Conservation (phyloP, 1,140 invertebrate genomes). For the Kradibia gibbosae region DNA sequence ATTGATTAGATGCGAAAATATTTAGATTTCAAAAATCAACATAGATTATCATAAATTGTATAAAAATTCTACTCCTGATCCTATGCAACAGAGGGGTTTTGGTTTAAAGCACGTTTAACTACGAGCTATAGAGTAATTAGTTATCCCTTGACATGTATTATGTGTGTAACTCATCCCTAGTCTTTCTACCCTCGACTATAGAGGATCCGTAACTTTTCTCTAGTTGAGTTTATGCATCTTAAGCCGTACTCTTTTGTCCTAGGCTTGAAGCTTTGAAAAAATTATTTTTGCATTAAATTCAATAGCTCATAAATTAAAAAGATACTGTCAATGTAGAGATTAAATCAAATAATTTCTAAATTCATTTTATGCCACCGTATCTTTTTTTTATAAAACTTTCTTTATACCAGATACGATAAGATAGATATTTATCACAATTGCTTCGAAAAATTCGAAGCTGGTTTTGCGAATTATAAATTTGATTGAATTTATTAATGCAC, state of each 20-base stretch:
- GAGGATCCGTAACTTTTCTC: neutral
- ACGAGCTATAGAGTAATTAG: constrained; percentile 30
- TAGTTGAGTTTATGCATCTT: neutral
- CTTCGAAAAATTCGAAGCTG: too few species aligned
- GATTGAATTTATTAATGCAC: too few species aligned
- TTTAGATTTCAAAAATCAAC: neutral
- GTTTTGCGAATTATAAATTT: too few species aligned
- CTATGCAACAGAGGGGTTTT: neutral
- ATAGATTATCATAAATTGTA: neutral
- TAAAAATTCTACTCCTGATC: neutral
- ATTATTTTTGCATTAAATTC: neutral
- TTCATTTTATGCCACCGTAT: neutral
- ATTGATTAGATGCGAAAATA: neutral
- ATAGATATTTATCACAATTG: too few species aligned
- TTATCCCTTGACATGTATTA: constrained; percentile 1
- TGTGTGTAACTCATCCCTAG: constrained; percentile 3
- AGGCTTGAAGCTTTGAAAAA: neutral
- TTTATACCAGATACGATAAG: too few species aligned
- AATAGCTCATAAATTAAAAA: constrained; percentile 4
- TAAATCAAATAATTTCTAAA: neutral
- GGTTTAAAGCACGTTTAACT: neutral
- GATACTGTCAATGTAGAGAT: neutral
- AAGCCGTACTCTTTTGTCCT: neutral
- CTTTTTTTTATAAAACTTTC: too few species aligned
- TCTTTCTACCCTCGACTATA: neutral